Evolutionary conservation across 2,888 invertebrate species (phyloP).

Genomic region (Spialia ferax): DNA sequence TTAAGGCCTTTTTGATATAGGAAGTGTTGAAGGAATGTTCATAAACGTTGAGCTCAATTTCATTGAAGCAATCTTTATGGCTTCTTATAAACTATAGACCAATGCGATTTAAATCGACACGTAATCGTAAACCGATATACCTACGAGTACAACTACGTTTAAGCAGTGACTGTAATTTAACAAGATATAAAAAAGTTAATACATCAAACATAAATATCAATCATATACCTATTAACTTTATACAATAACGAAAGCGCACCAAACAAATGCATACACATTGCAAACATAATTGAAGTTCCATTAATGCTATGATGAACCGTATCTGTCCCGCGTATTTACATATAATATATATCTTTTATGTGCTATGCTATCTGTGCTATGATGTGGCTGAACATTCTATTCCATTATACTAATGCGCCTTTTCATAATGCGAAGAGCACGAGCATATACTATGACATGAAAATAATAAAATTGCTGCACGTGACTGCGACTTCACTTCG

Average conservation of each 20-base stretch:
- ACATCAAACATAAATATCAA: no score
- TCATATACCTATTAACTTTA: no score
- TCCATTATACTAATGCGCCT: slow-evolving; percentile 38
- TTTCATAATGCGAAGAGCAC: slow-evolving; percentile 33
- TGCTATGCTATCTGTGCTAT: slow-evolving; percentile 6
- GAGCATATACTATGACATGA: slow-evolving; percentile 28
- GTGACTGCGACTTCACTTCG: slow-evolving; percentile 43
- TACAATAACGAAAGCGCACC: no score
- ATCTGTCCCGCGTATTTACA: slow-evolving; percentile 7
- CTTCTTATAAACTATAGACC: slow-evolving; percentile 5
- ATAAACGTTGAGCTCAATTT: slow-evolving; percentile 1
- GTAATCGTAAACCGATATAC: background rate
- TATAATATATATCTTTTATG: slow-evolving; percentile 3
- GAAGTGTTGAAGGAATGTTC: background rate
- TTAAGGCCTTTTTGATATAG: no score
- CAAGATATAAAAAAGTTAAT: no score
- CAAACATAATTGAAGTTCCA: slow-evolving; percentile 1
- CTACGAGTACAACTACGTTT: background rate
- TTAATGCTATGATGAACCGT: slow-evolving; percentile 1
- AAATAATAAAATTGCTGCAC: slow-evolving; percentile 37
- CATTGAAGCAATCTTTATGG: slow-evolving; percentile 20
- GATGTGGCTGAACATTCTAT: slow-evolving; percentile 22
- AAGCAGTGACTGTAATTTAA: background rate
- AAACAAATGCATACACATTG: background rate
- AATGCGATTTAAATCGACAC: slow-evolving; percentile 6